Evolutionary conservation across 2,888 invertebrate species (phyloP), one percentile per base, ranked within the genome.

Genomic region (Cephus spinipes): DNA sequence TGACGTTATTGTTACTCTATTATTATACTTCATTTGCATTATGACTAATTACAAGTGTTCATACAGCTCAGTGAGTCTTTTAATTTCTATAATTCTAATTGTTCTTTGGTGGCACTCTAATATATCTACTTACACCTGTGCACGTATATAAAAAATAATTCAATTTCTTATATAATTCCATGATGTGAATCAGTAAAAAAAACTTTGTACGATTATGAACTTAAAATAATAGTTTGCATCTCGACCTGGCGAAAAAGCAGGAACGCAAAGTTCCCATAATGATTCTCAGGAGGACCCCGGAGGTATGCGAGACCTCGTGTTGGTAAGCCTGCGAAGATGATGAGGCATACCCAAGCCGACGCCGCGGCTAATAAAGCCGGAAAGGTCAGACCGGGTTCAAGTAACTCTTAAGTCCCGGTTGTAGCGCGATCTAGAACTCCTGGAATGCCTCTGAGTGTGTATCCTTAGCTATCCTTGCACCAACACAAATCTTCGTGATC

Each of bases 371-470:
- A 89, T 89, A 88, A 89, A 89, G 89, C 83, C 77, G 85, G 87
- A 89, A 89, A 89, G 89, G 89, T 89, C 88, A 89, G 82, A 78
- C 81, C 80, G 79, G 84, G 88, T 88, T 86, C 86, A 84, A 83
- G 84, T 81, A 81, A 83, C 84, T 84, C 77, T 78, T 83, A 68
- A 68, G 71, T 69, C 68, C 75, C 68, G 74, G 69, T 34, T 34
- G 55, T 76, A 76, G 31, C 73, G 73, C 68, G 75, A 78, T 78
- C 78, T 76, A 55, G 78, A 73, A 75, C 76, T 76, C 76, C 71
- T 73, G 71, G 71, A 71, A 71, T 71, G 33, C 71, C 12, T 31
- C 2, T 4, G 71, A 31, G 23, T 55, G 55, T 23, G 23, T 55
- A 55, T 55, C 55, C 23, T 55, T 55, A 23, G 55, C 55, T 23